Base-by-base conservation (phyloP, 1,140 invertebrate genomes). In the Ceratina japonica region DNA sequence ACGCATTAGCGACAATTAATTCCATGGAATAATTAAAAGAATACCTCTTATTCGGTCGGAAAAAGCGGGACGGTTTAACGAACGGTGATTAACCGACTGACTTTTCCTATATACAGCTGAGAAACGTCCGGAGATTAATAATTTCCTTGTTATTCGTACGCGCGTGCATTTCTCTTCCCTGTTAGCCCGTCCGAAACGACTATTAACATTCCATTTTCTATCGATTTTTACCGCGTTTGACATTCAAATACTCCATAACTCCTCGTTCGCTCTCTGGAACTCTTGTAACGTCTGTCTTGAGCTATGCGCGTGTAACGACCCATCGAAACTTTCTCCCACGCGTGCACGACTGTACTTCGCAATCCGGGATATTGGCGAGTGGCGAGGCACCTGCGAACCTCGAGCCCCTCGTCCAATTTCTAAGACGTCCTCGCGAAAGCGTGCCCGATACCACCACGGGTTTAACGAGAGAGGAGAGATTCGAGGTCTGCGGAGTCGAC, bases 401-500 rank as follows among this genome's bases (percentile, higher is more conserved):
- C 5, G 37, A 44, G 10, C 4, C 24, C 7, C 27, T 58, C 20
- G 24, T 72, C 27, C 59, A 73, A 56, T 75, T 3, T 58, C 37
- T 16, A 74, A 68, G 37, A 44, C 44, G 52, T 61, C n/a, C 56
- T 18, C 22, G 13, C 10, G 13, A n/a, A 64, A 8, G 54, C 12
- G 13, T 16, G 12, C 37, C 15, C 18, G 18, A 68, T 52, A 68
- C 4, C 68, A 16, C n/a, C 68, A 16, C n/a, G 58, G 27, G 58
- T 18, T n/a, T 20, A 51, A 27, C 2, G 16, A 22, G 15, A 0
- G n/a, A 18, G 7, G 13, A 59, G 37, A 22, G 37, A 44, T 44
- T 44, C 37, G 37, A 44, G 37, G 37, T 20, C 12, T 68, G 44
- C 27, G 16, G 52, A 24, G 79, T 65, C 78, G 61, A 83, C 70